Base-by-base conservation (phyloP, 2,797 vertebrate genomes). In the Falco novaeseelandiae region DNA sequence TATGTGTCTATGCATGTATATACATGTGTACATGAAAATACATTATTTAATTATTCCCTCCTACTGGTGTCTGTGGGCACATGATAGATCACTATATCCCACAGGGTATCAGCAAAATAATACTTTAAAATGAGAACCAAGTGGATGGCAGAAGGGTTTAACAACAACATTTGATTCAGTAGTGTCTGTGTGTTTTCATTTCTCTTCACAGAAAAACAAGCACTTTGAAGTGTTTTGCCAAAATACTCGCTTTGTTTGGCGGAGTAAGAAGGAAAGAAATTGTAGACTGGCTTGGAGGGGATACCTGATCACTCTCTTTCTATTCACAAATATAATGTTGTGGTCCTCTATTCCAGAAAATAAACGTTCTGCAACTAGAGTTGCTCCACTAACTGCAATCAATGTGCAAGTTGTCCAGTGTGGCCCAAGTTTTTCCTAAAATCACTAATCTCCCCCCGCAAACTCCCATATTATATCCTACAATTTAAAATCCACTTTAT, bases 401-500 rank as follows among this genome's bases (percentile, higher is more conserved):
- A 29, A 8, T 14, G 38, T 63, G 23, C 2, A 29, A 83, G 48
- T 8, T 82, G 48, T 76, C 54, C 58, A 74, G 42, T 48, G 67
- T 80, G n/a, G 29, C 48, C 4, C 30, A 58, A 66, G 8, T 61
- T 94, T 94, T 96, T 86, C 57, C 44, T 38, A 89, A 95, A 97
- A 91, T 69, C 40, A 84, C 92, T 72, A 74, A 48, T 26, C 30
- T 48, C 20, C 7, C 52, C 9, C 17, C 27, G 30, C 12, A 6
- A 82, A 89, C 42, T 61, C 34, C 27, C 13, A 36, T 93, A 89
- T 96, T 96, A 95, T 90, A 95, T 65, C 69, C 78, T 83, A 95
- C 87, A 97, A 96, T 96, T 96, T 97, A 90, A 98, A 97, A 96
- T 97, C 93, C 86, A 91, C 76, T 96, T 96, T 90, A 71, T 94